Evolutionary conservation across 2,113 vertebrate species (phyloP), one percentile per base, ranked within the genome.

Genomic region (Phrynosoma platyrhinos): DNA sequence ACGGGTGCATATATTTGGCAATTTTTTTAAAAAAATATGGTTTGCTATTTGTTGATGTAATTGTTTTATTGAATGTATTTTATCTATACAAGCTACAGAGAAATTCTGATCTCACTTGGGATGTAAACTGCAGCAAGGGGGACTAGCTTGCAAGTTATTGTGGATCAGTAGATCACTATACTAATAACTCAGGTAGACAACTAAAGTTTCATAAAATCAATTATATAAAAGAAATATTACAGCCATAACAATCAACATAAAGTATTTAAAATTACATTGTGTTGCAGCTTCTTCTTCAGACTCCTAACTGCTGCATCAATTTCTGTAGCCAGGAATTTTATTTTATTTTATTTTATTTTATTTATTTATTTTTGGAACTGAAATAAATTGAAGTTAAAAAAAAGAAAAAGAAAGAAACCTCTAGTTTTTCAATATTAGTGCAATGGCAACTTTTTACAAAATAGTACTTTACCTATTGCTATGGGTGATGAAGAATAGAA

Each of bases 31-130:
- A 47, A 4, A 62, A 16, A 62, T 62, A 62, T 16, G 9, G 55
- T 62, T 62, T 62, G 4, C 4, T 18, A 9, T 62, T 62, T 62
- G 18, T 18, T 4, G 18, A 62, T 58, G 55, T 58, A 58, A 58
- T 62, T 62, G 13, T 16, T 16, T 62, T 62, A 16, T 16, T 62
- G 58, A 62, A 62, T 16, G 18, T 2, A 62, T 62, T 14, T 62
- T 62, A 16, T 16, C 18, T 69, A 69, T 14, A 9, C 14, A 77
- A 62, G 40, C 32, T 40, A 40, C 79, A 14, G 40, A 83, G 21
- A 79, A 53, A 69, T 86, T 86, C 64, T 69, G 27, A 86, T 52
- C n/a, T 69, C 75, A 55, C 64, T 42, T 52, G 74, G 27, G 27
- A 68, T 53, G 53, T 79, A 69, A 79, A 79, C 64, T 36, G 20